Evolutionary conservation across 2,888 invertebrate species (phyloP).

Genomic region (Pammene aurita): DNA sequence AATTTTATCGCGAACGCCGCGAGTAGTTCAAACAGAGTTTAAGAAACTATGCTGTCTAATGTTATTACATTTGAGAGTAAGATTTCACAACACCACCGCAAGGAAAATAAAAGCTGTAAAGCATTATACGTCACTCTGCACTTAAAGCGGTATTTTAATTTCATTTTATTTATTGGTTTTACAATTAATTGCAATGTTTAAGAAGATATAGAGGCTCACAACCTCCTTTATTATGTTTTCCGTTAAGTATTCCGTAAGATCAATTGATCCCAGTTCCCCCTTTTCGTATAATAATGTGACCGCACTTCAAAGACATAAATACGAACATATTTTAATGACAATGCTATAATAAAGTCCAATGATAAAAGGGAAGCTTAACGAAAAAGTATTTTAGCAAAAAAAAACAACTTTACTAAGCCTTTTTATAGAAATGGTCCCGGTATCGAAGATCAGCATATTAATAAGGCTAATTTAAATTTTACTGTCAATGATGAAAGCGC

Average conservation of each 20-base stretch:
- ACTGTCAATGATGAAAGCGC: conserved; percentile 19
- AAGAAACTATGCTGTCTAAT: too few species aligned
- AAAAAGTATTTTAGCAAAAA: background rate
- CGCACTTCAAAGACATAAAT: conserved; percentile 1
- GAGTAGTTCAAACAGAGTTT: too few species aligned
- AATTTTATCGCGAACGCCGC: too few species aligned
- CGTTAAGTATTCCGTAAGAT: background rate
- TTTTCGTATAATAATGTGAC: background rate
- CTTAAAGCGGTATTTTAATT: too few species aligned
- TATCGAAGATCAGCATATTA: conserved; percentile 33
- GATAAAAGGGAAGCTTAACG: background rate
- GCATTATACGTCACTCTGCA: too few species aligned
- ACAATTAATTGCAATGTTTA: too few species aligned
- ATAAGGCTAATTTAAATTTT: conserved; percentile 26
- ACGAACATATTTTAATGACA: background rate
- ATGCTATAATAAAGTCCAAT: background rate
- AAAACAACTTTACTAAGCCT: background rate
- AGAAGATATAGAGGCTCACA: too few species aligned
- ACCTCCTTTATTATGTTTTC: too few species aligned
- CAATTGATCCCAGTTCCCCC: background rate
- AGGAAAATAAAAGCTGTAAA: too few species aligned
- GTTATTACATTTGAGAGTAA: too few species aligned
- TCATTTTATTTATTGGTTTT: too few species aligned
- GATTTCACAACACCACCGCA: too few species aligned
- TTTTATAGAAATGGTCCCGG: conserved; percentile 8